Percentiles rank a stretch among this genome's conserved stretches.
Evolutionary conservation across 2,797 vertebrate species (phyloP).

Genomic region (Tarsius wallacei): DNA sequence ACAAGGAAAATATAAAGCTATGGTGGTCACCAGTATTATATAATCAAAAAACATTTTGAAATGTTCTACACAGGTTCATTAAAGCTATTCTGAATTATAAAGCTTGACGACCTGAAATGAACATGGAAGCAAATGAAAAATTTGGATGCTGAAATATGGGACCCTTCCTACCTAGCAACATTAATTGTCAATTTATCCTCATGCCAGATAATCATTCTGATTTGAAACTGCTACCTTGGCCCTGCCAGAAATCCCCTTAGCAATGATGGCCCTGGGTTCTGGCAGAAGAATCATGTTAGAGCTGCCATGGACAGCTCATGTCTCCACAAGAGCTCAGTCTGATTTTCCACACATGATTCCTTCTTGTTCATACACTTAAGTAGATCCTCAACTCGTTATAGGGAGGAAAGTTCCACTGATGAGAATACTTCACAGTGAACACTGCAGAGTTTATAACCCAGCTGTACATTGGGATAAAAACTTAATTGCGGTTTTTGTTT

Average conservation of each 20-base stretch:
- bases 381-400: not conserved
- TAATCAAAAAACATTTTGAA: not conserved
- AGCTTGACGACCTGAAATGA: slow-evolving; percentile 34
- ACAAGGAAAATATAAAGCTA: not conserved
- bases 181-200: slow-evolving; percentile 50
- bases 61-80: not conserved
- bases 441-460: not conserved
- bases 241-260: slow-evolving; percentile 44
- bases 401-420: not conserved
- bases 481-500: not conserved
- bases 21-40: not conserved
- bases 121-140: slow-evolving; percentile 50
- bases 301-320: not conserved
- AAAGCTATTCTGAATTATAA: slow-evolving; percentile 45
- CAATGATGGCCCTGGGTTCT: not conserved
- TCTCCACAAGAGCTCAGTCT: not conserved
- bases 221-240: slow-evolving; percentile 18
- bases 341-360: not conserved
- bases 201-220: slow-evolving; percentile 65
- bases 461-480: not conserved
- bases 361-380: not conserved
- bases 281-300: not conserved
- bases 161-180: slow-evolving; percentile 9
- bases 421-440: not conserved
- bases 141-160: slow-evolving; percentile 41